Conservation (phyloP, 1,140 invertebrate species). For the Pissodes strobi region DNA sequence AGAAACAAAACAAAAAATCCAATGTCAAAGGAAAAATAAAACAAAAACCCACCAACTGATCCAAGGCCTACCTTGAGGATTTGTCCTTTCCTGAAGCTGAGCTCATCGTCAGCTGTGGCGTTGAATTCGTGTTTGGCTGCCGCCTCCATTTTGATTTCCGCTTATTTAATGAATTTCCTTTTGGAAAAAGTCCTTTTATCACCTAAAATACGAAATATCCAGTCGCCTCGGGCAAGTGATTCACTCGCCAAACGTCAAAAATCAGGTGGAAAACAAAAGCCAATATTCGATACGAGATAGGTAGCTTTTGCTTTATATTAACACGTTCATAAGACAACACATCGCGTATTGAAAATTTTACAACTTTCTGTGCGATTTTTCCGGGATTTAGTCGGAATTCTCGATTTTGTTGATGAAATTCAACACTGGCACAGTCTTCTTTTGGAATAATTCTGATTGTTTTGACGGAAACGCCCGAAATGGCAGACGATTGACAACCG, state of each 20-base stretch:
- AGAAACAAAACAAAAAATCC: no score
- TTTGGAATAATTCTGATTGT: conserved; percentile 2
- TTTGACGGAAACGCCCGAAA: conserved; percentile 24
- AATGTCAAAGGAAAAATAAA: conserved; percentile 28
- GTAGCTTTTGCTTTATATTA: neutral
- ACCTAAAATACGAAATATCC: conserved; percentile 15
- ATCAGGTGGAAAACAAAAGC: conserved; percentile 36
- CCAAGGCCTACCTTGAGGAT: conserved; percentile 82
- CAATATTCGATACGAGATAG: neutral
- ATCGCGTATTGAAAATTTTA: neutral
- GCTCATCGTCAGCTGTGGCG: conserved; percentile 96
- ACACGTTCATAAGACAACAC: neutral
- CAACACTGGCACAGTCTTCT: conserved; percentile 19
- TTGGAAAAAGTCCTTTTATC: conserved; percentile 16
- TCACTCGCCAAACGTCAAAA: conserved; percentile 33
- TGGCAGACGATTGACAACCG: neutral
- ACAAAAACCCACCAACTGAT: neutral
- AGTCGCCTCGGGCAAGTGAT: conserved; percentile 27
- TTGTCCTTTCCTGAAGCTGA: conserved; percentile 94
- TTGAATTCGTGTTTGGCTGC: conserved; percentile 98
- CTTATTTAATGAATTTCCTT: neutral
- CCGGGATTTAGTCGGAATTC: neutral
- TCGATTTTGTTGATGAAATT: conserved; percentile 21
- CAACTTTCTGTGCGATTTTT: neutral
- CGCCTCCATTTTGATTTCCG: conserved; percentile 97